Evolutionary conservation across 2,888 invertebrate species (phyloP).

Genomic region (Drosophila sordidapex): DNA sequence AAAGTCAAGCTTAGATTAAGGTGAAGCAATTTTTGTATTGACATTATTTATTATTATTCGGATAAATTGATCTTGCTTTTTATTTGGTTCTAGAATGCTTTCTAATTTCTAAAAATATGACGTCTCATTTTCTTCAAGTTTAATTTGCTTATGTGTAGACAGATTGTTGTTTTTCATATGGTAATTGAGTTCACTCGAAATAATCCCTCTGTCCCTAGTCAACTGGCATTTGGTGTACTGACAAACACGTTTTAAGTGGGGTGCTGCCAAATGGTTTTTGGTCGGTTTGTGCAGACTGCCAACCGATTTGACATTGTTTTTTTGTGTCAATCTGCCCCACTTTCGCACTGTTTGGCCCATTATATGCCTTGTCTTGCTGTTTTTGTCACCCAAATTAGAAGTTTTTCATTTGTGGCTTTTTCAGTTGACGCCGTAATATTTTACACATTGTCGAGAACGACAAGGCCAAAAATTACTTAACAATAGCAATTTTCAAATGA

Average conservation of each 20-base stretch:
- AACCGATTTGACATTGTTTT: constrained; percentile 67
- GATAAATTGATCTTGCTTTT: neutral
- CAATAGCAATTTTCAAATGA: constrained; percentile 42
- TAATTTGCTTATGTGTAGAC: neutral
- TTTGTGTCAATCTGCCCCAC: constrained; percentile 48
- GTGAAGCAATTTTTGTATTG: neutral
- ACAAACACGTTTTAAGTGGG: constrained; percentile 20
- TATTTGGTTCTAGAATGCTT: neutral
- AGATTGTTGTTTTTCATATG: neutral
- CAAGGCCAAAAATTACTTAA: constrained; percentile 38
- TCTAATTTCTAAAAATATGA: neutral
- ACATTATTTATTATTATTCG: neutral
- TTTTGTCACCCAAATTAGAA: constrained; percentile 78
- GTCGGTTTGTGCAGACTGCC: constrained; percentile 43
- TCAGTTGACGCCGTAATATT: constrained; percentile 66
- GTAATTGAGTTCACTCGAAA: neutral
- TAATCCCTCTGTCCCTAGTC: neutral
- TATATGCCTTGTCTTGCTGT: constrained; percentile 56
- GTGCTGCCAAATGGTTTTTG: constrained; percentile 62
- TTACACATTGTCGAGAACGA: constrained; percentile 44
- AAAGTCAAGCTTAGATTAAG: neutral
- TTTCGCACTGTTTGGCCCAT: constrained; percentile 24
- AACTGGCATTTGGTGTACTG: constrained; percentile 11
- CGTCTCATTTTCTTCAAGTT: neutral
- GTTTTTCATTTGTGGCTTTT: constrained; percentile 71